phyloP scores from a whole-genome alignment of 1,140 invertebrate species.

The Drosophila murphyi region DNA sequence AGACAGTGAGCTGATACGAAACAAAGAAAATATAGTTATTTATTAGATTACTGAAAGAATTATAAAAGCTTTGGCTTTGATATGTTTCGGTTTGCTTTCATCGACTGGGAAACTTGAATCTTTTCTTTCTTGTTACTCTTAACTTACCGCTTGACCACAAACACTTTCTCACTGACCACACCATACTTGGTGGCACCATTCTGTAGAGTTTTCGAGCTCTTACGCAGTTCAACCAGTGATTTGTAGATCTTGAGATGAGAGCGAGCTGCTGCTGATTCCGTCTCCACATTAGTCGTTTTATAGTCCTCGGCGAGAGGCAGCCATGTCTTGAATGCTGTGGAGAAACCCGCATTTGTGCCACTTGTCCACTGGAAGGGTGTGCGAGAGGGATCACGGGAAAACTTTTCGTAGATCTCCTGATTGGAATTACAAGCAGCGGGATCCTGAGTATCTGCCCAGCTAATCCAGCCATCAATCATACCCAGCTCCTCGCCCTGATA shows the following conservation, averaged over 20 bases:
- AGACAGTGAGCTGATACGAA: conserved; percentile 25
- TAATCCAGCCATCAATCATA: conserved; percentile 88
- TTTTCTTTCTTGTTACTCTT: background rate
- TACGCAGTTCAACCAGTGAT: conserved; percentile 54
- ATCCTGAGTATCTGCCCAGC: conserved; percentile 85
- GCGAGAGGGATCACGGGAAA: conserved; percentile 88
- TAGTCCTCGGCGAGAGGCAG: conserved; percentile 88
- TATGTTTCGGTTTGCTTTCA: too few relatives aligned
- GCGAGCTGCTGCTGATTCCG: conserved; percentile 41
- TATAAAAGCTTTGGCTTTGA: too few relatives aligned
- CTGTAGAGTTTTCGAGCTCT: conserved; percentile 63
- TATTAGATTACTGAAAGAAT: too few relatives aligned
- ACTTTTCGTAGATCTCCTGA: conserved; percentile 79
- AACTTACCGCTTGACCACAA: conserved; percentile 80
- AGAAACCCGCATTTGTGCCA: conserved; percentile 85
- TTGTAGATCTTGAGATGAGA: conserved; percentile 81
- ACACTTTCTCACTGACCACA: conserved; percentile 75
- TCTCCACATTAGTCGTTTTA: conserved; percentile 85
- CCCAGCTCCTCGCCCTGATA: conserved; percentile 88
- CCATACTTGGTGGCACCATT: conserved; percentile 78
- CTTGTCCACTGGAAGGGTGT: conserved; percentile 92
- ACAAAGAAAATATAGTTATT: background rate
- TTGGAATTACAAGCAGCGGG: conserved; percentile 86
- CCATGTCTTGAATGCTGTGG: conserved; percentile 86
- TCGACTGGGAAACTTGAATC: too few relatives aligned